Conservation (phyloP, 37 sponge, comb jelly and placozoan species). For the Bolinopsis microptera region DNA sequence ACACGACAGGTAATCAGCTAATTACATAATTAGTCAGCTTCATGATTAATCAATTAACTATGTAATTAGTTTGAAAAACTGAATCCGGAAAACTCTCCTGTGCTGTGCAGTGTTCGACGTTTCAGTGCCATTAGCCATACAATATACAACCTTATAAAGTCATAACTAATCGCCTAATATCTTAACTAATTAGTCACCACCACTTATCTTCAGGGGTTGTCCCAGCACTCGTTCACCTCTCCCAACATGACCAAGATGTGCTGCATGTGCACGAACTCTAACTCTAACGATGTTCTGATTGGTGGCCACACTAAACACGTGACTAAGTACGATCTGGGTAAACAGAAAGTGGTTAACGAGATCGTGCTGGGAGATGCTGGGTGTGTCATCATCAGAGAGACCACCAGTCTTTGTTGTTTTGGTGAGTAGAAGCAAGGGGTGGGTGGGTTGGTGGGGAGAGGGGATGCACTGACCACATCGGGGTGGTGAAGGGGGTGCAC, state of each 20-base stretch:
- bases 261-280: constrained; percentile 37
- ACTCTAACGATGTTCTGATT: constrained; percentile 9
- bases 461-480: no score
- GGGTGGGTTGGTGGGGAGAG: no score
- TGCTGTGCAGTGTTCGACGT: no score
- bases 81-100: no score
- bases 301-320: constrained; percentile 55
- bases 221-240: constrained; percentile 63
- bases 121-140: not conserved
- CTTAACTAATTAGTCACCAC: not conserved
- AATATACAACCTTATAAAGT: not conserved
- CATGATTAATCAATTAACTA: no score
- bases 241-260: constrained; percentile 60
- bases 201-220: constrained; percentile 2
- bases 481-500: no score
- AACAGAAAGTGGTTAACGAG: constrained; percentile 21
- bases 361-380: constrained; percentile 37
- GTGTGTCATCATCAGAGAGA: constrained; percentile 55
- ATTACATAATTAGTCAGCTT: not conserved
- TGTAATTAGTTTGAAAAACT: no score
- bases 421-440: constrained; percentile 23
- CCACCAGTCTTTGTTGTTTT: not conserved
- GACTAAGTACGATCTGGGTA: constrained; percentile 57
- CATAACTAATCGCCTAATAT: not conserved
- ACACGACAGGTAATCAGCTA: constrained; percentile 18